Base-by-base conservation (phyloP, 2,113 vertebrate species). In the Gyps fulvus region DNA sequence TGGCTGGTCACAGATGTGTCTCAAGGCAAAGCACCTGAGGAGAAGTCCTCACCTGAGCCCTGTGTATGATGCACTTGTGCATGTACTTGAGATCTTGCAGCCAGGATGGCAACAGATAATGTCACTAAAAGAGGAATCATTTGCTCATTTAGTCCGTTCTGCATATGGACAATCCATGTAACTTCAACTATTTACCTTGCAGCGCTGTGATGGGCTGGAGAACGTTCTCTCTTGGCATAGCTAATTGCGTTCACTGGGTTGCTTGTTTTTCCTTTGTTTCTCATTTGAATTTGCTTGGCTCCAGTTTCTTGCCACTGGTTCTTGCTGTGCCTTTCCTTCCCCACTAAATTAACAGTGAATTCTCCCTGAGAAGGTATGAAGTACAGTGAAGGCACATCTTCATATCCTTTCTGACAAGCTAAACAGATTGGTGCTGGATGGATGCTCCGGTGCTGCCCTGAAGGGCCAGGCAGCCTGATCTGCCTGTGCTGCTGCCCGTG, bases 41-140 rank as follows among this genome's bases (percentile, higher is more conserved):
- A 23, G 18, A 66, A 65, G 34, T 65, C 16, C 34, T 45, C 1
- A 0, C 65, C 45, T 9, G 57, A 65, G 50, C 5, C 16, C 43
- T 26, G 11, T 27, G 0, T 58, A 1, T 10, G 20, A 36, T 22
- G 7, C 6, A 2, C 8, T 23, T 29, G 10, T 38, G 45, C 32
- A 1, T 4, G 26, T 70, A 49, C 70, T 78, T 45, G 34, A 55
- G 65, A n/a, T 65, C 29, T 70, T 34, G n/a, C 0, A 1, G 16
- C 50, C 25, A 36, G 40, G 12, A 38, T 36, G 54, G 38, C 32
- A 49, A 7, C 61, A 19, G 29, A 8, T 18, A 8, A 4, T 7
- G 7, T 14, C 31, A 5, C 45, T 83, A 17, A 11, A 54, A n/a
- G 49, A 58, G 34, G 19, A 43, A 11, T 16, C 1, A 1, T 12